These are phyloP conservation scores for Rhynchotus rufescens DNA, from an alignment of 2,797 vertebrate genomes.

Conservation along the genomic window DNA sequence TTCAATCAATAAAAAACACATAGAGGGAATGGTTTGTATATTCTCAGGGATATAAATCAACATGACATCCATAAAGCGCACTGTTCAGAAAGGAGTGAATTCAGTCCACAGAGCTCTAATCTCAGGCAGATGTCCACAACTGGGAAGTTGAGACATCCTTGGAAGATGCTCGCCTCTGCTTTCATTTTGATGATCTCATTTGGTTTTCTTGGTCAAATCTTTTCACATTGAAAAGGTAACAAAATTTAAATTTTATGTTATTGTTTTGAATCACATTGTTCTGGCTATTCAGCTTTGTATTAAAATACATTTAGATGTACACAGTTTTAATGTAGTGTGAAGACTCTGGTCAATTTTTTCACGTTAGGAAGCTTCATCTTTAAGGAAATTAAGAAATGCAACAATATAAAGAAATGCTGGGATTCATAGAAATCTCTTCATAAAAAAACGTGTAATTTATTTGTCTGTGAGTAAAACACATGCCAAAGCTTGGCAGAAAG, in stretches of 20 bases:
- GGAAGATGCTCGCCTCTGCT: neutral
- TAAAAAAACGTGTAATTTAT: neutral
- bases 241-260: neutral
- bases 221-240: neutral
- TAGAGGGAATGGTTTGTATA: neutral
- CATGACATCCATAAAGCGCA: neutral
- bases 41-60: fast-evolving
- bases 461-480: neutral
- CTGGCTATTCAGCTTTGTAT: neutral
- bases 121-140: neutral
- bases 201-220: neutral
- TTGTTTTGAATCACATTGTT: neutral
- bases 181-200: neutral
- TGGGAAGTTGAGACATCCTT: neutral
- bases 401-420: neutral
- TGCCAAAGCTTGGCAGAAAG: neutral
- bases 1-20: too few relatives aligned
- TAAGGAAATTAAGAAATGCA: neutral
- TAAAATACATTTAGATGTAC: neutral
- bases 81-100: neutral
- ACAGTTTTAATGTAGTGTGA: neutral
- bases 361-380: neutral
- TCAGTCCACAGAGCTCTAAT: fast-evolving
- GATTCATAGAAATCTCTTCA: neutral
- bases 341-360: neutral